phyloP scores from a whole-genome alignment of 2,888 invertebrate genomes.

The Hemistola chrysoprasaria region DNA sequence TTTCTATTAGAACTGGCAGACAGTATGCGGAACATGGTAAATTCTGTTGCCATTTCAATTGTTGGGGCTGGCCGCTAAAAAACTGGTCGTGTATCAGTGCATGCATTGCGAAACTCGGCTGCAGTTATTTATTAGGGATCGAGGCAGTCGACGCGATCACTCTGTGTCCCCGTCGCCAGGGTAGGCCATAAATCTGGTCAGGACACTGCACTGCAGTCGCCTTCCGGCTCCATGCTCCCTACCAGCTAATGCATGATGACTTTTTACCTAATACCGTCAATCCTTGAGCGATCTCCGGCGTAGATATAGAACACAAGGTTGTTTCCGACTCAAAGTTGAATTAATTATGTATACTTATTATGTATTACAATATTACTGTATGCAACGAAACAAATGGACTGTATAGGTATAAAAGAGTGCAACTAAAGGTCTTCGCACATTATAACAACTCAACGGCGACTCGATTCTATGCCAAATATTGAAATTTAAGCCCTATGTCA shows the following conservation, averaged over 20 bases:
- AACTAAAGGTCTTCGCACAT: too few relatives aligned
- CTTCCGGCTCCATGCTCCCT: constrained; percentile 52
- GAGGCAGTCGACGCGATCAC: constrained; percentile 60
- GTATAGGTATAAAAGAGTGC: too few relatives aligned
- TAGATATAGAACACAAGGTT: neutral
- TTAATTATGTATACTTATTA: too few relatives aligned
- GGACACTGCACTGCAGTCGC: constrained; percentile 56
- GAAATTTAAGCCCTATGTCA: too few relatives aligned
- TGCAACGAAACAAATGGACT: too few relatives aligned
- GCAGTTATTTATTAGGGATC: constrained; percentile 69
- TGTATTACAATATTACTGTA: too few relatives aligned
- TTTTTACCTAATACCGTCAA: constrained; percentile 31
- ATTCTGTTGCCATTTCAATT: constrained; percentile 18
- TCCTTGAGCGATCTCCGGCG: constrained; percentile 7
- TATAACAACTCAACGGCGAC: too few relatives aligned
- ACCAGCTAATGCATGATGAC: constrained; percentile 55
- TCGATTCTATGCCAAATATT: too few relatives aligned
- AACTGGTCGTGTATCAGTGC: constrained; percentile 39
- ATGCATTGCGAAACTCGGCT: constrained; percentile 44
- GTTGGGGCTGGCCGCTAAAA: constrained; percentile 33
- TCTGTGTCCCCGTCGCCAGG: constrained; percentile 49
- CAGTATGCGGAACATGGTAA: constrained; percentile 9
- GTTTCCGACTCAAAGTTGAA: too few relatives aligned
- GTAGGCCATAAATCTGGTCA: constrained; percentile 58
- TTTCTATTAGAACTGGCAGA: constrained; percentile 15